Base-by-base conservation (phyloP, 2,113 vertebrate genomes). In the Eleginops maclovinus region DNA sequence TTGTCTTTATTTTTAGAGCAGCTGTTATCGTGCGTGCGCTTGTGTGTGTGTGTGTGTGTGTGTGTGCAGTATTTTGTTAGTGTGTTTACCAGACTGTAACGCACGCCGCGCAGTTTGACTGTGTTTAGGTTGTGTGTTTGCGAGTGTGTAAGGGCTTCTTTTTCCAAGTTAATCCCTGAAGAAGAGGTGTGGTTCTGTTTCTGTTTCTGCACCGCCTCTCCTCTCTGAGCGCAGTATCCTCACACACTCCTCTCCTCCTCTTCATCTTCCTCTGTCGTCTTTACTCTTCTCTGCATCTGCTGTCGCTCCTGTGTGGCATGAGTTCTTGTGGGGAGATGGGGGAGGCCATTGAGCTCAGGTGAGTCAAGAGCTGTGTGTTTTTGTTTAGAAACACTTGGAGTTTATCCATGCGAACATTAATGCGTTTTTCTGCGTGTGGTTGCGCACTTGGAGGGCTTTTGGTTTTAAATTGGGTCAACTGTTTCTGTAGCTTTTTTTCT, bases 101-200 rank as follows among this genome's bases (percentile, higher is more conserved):
- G 46, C 47, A 22, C 9, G 26, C 49, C 43, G 82, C 83, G 58
- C 75, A 65, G 67, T 70, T 73, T 58, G 76, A 59, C 70, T 80
- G 56, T 81, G 70, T 85, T 67, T 82, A 80, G 77, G 71, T 70
- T 14, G 41, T 41, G 53, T 40, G 15, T 83, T 44, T 75, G 73
- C 44, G 40, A 78, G 83, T 84, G 83, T 36, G 82, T 82, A 79
- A 64, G 61, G 66, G 73, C 78, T 87, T 72, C 72, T 86, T 87
- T 86, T 88, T 84, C 86, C 21, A 90, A 93, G 91, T 94, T 93
- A 93, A 94, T 94, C 93, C 90, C 88, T 90, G 86, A 90, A 90
- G 91, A 93, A 91, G 94, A 93, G 91, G 93, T 90, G 94, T 92
- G 92, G 90, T 82, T 91, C 69, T 79, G 55, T 88, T 82, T 91